Percentiles rank a stretch among this genome's conserved stretches.
Evolutionary conservation across 2,888 invertebrate species (phyloP).

Genomic region (Leptopterna dolabrata): DNA sequence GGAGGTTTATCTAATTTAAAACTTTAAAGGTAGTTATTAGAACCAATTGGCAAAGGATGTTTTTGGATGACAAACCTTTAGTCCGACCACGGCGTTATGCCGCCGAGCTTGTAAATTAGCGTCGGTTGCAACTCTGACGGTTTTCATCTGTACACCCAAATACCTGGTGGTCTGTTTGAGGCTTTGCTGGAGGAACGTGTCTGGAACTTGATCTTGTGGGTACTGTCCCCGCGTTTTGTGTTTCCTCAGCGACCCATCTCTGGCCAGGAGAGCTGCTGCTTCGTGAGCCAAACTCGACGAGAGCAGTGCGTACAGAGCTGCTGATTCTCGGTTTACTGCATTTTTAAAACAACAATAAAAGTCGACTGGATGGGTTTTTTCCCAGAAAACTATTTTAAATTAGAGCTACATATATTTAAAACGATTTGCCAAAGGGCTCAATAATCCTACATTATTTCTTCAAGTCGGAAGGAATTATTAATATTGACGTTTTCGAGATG

Average conservation of each 20-base stretch:
- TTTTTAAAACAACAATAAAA: background rate
- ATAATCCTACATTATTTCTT: too few relatives aligned
- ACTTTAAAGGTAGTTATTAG: too few relatives aligned
- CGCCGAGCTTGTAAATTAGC: background rate
- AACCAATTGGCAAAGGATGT: background rate
- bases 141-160: background rate
- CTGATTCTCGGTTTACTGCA: background rate
- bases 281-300: conserved; percentile 27
- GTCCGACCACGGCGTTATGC: background rate
- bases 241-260: background rate
- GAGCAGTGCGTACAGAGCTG: conserved; percentile 1
- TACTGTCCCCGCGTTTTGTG: background rate
- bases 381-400: too few relatives aligned
- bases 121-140: background rate
- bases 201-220: background rate
- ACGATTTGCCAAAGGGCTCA: too few relatives aligned
- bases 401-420: too few relatives aligned
- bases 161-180: background rate
- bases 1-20: too few relatives aligned
- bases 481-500: too few relatives aligned
- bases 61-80: background rate
- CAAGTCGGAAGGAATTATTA: too few relatives aligned
- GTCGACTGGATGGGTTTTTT: too few relatives aligned
- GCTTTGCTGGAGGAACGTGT: background rate
- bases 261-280: background rate